A percentile compares a stretch with the other conserved stretches of the same genome.
Evolutionary conservation across 2,113 vertebrate genomes (phyloP).

Genomic region (Seriola quinqueradiata): DNA sequence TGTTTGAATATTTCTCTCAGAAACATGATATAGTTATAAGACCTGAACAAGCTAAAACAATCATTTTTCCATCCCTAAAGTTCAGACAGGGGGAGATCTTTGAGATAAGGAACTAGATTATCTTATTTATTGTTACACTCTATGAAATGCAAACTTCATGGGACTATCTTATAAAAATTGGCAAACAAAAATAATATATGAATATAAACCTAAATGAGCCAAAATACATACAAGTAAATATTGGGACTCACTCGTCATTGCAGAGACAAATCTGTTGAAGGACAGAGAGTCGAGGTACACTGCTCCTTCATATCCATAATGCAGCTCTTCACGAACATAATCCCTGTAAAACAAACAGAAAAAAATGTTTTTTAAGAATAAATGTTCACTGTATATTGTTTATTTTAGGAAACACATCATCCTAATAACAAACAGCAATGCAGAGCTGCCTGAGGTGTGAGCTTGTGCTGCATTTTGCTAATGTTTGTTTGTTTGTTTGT

Average conservation of each 20-base stretch:
- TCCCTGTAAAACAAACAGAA: conserved; percentile 77
- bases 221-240: background rate
- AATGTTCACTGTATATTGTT: background rate
- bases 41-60: too few species aligned
- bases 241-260: conserved; percentile 84
- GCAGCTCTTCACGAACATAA: conserved; percentile 84
- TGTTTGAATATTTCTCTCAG: too few species aligned
- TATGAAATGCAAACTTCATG: background rate
- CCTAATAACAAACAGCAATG: background rate
- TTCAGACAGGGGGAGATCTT: too few species aligned
- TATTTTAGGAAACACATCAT: background rate
- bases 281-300: conserved; percentile 81
- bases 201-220: too few species aligned
- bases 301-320: conserved; percentile 75
- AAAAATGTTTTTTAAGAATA: background rate
- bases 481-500: background rate
- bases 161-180: background rate
- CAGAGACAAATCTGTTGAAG: conserved; percentile 83
- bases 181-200: too few species aligned
- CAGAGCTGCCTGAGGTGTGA: background rate
- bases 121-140: too few species aligned
- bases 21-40: too few species aligned
- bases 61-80: too few species aligned
- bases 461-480: background rate
- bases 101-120: too few species aligned